Conservation (phyloP, 1,140 invertebrate genomes). For the Venturia canescens region DNA sequence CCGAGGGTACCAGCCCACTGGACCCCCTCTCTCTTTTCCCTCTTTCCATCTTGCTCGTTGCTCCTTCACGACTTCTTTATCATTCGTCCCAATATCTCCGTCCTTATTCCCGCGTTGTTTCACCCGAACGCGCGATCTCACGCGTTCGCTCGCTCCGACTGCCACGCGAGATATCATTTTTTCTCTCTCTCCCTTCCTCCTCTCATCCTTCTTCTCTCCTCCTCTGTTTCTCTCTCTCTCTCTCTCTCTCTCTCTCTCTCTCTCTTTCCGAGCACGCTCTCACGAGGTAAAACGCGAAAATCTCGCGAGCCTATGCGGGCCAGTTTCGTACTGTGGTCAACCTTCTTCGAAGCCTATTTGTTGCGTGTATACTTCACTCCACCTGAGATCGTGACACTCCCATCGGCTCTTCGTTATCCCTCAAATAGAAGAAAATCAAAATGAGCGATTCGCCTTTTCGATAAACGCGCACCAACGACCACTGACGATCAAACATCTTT, state of each 20-base stretch:
- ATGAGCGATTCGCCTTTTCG: too few species aligned
- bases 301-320: background rate
- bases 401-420: background rate
- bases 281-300: slow-evolving; percentile 3
- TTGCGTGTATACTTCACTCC: slow-evolving; percentile 11
- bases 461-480: too few species aligned
- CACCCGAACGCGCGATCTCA: slow-evolving; percentile 8
- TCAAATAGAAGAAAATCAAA: background rate
- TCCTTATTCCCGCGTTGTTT: slow-evolving; percentile 15
- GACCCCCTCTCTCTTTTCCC: slow-evolving; percentile 68
- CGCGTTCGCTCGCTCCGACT: slow-evolving; percentile 20
- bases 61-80: slow-evolving; percentile 45
- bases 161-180: background rate
- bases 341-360: slow-evolving; percentile 10
- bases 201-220: slow-evolving; percentile 8
- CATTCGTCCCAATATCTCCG: slow-evolving; percentile 2
- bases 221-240: slow-evolving; percentile 10
- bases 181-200: slow-evolving; percentile 35
- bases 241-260: background rate
- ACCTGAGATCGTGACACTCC: slow-evolving; percentile 3
- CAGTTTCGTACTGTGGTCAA: background rate
- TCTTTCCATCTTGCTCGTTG: slow-evolving; percentile 60
- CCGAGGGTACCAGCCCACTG: slow-evolving; percentile 75
- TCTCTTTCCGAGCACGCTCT: slow-evolving; percentile 1
- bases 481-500: too few species aligned